Base-by-base conservation (phyloP, 92 coral and sea anemone species). In the Zoanthus sociatus region DNA sequence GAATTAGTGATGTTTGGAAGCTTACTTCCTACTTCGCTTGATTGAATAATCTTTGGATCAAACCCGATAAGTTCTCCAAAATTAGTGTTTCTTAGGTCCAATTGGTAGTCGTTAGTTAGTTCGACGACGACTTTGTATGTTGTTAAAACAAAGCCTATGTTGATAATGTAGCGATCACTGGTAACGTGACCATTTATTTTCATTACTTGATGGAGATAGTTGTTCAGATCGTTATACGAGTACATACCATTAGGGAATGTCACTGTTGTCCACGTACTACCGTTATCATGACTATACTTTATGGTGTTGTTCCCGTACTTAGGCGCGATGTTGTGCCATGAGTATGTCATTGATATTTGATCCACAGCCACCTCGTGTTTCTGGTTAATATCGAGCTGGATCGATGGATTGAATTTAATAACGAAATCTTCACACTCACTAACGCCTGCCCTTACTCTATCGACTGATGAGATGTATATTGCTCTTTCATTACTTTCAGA, bases 1-100 rank as follows among this genome's bases (percentile, higher is more conserved):
- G 46, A 45, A 47, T 78, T 78, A 4, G 83, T 78, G 20, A 78
- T 78, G 44, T 78, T 78, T 48, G 83, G 83, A 12, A 78, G 46
- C 44, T 51, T 78, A 0, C 4, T 3, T 0, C 83, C 83, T 5
- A 50, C 0, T 78, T 53, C 83, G 4, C 70, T 78, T 0, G 21
- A 0, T 2, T 6, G 0, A 50, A 78, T 1, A 0, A 78, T 53
- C 26, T 78, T 78, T 8, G 54, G 14, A 12, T 78, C 84, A 18
- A 78, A 78, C 0, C 84, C 71, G 12, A 78, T 1, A 14, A 78
- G 70, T n/a, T 78, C 84, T 0, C 84, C 84, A n/a, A 78, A 78
- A 14, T 78, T 78, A 14, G 2, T 14, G 3, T 60, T 16, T 16
- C 68, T 60, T 16, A 60, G 18, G 6, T 50, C 70, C 0, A 78